Percentiles rank a stretch among this genome's conserved stretches.
Evolutionary conservation across 2,797 vertebrate genomes (phyloP).

Genomic region (Gallinago solitaria): DNA sequence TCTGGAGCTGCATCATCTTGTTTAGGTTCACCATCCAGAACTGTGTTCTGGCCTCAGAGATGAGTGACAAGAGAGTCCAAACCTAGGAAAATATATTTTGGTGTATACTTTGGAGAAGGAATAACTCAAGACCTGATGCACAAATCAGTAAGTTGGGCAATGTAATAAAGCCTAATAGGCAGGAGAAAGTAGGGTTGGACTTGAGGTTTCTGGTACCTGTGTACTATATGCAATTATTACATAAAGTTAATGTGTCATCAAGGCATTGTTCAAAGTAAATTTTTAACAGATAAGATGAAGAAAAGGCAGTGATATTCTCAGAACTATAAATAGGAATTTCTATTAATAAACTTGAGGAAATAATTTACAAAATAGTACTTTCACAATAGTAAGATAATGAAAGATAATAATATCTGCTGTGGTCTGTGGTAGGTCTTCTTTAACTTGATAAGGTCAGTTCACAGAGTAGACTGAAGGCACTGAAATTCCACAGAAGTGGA

Average conservation of each 20-base stretch:
- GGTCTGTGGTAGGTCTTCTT: neutral
- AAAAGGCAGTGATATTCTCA: neutral
- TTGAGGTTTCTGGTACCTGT: neutral
- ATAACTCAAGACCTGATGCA: neutral
- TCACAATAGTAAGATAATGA: neutral
- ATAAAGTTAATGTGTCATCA: neutral
- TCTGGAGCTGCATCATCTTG: neutral
- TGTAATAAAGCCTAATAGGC: neutral
- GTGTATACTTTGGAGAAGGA: neutral
- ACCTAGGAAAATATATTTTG: neutral
- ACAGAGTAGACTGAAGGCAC: neutral
- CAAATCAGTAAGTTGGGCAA: neutral
- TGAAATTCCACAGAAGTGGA: neutral
- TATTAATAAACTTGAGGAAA: neutral
- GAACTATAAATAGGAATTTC: neutral
- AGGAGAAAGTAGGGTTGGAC: neutral
- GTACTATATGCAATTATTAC: neutral
- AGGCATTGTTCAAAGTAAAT: neutral
- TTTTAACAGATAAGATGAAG: neutral
- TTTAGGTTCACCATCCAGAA: neutral
- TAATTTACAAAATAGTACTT: neutral
- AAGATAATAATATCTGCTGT: neutral
- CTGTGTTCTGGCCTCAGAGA: neutral
- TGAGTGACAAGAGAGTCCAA: neutral
- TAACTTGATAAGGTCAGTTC: neutral